phyloP scores from a whole-genome alignment of 2,113 vertebrate species.

The Vireo altiloquus region DNA sequence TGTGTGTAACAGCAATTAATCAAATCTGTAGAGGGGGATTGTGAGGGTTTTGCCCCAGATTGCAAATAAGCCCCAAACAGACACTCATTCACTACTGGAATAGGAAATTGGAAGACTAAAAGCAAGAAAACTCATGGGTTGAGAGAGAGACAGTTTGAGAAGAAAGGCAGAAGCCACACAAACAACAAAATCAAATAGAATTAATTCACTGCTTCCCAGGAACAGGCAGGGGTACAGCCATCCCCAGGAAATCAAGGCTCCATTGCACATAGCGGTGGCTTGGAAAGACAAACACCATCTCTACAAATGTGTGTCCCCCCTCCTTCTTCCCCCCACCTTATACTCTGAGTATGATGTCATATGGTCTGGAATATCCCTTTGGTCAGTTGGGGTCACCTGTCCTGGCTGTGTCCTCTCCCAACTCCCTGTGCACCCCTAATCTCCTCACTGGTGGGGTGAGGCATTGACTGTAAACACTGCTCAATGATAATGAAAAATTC shows the following conservation, averaged over 20 bases:
- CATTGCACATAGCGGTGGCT: not conserved
- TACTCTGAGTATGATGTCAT: not conserved
- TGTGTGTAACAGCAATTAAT: not conserved
- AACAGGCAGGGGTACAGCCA: not conserved
- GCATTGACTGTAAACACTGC: not conserved
- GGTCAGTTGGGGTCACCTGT: not conserved
- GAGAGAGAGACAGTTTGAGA: too few relatives aligned
- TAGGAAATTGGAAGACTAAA: not conserved
- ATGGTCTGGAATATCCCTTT: not conserved
- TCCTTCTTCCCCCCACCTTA: not conserved
- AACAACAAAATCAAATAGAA: not conserved
- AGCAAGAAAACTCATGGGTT: too few relatives aligned
- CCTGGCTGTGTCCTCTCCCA: not conserved
- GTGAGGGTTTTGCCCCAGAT: not conserved
- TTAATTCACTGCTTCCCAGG: not conserved
- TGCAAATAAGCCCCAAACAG: not conserved
- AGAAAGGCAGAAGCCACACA: fast-evolving
- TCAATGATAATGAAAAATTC: not conserved
- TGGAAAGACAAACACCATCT: not conserved
- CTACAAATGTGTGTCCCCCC: not conserved
- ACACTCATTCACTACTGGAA: not conserved
- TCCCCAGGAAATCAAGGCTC: not conserved
- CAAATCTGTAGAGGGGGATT: not conserved
- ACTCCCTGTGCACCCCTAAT: too few relatives aligned
- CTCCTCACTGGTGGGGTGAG: not conserved